These are phyloP conservation scores for Anguilla rostrata DNA, from an alignment of 2,113 vertebrate genomes.

Conservation along the genomic window DNA sequence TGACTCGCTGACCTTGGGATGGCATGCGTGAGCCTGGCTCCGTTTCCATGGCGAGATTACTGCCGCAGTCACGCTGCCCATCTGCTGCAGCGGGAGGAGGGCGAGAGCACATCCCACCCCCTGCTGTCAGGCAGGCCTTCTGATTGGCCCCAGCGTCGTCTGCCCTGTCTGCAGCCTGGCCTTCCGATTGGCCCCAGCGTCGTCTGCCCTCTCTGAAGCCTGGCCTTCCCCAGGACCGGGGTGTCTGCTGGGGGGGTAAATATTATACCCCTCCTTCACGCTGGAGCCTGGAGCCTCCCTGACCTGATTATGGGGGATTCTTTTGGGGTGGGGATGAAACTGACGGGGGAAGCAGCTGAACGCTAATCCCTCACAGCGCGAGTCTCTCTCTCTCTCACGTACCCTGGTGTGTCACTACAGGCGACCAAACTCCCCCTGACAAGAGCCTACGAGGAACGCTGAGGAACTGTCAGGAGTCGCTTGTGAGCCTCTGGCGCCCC, in stretches of 20 bases:
- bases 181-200: too few relatives aligned
- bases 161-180: too few relatives aligned
- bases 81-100: not conserved
- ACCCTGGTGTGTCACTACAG: not conserved
- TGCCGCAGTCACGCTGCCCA: not conserved
- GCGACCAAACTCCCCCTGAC: not conserved
- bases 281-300: not conserved
- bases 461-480: not conserved
- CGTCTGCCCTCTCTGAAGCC: too few relatives aligned
- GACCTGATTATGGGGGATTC: not conserved
- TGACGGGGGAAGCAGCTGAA: not conserved
- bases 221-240: not conserved
- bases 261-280: not conserved
- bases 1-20: not conserved
- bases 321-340: not conserved
- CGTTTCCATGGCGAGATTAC: not conserved
- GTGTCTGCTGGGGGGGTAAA: not conserved
- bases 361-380: not conserved
- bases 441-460: not conserved
- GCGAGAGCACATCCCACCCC: not conserved
- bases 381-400: not conserved
- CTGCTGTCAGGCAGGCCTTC: too few relatives aligned
- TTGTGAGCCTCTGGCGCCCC: not conserved
- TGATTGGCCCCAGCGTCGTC: too few relatives aligned
- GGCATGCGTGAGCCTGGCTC: not conserved